phyloP scores from a whole-genome alignment of 2,888 invertebrate genomes.

The Trichopoda pennipes region DNA sequence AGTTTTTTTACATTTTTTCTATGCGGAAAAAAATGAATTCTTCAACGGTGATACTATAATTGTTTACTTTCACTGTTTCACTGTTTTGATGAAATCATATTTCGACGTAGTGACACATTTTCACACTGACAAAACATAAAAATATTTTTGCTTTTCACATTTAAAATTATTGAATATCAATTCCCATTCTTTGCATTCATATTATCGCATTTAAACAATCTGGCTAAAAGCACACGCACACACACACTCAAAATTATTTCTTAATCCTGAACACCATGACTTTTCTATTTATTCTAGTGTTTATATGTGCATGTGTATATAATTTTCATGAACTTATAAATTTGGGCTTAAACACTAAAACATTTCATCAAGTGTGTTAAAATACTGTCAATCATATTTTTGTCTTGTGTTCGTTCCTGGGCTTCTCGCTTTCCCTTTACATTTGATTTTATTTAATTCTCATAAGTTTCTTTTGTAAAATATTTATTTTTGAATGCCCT shows the following conservation, averaged over 20 bases:
- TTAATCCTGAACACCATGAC: too few relatives aligned
- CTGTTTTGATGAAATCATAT: neutral
- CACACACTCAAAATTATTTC: too few relatives aligned
- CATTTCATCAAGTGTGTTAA: slow-evolving; percentile 66
- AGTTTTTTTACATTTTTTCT: too few relatives aligned
- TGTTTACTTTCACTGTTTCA: neutral
- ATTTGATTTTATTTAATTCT: neutral
- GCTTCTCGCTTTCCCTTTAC: neutral
- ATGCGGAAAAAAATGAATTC: too few relatives aligned
- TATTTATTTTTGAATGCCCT: slow-evolving; percentile 36
- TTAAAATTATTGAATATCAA: slow-evolving; percentile 44
- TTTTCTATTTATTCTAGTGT: neutral
- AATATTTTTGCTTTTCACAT: slow-evolving; percentile 10
- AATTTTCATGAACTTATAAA: slow-evolving; percentile 18
- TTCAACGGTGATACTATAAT: too few relatives aligned
- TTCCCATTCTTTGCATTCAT: slow-evolving; percentile 39
- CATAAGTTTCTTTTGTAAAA: neutral
- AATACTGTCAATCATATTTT: slow-evolving; percentile 66
- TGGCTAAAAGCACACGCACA: too few relatives aligned
- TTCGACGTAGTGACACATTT: neutral
- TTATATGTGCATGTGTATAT: slow-evolving; percentile 8
- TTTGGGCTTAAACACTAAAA: slow-evolving; percentile 23
- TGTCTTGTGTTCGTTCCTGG: slow-evolving; percentile 47
- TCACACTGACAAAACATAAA: slow-evolving; percentile 41
- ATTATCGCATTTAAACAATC: neutral